Percentiles rank a stretch among this genome's conserved stretches.
phyloP scores from a whole-genome alignment of 2,888 invertebrate genomes.

The Lordiphosa andalusiaca region DNA sequence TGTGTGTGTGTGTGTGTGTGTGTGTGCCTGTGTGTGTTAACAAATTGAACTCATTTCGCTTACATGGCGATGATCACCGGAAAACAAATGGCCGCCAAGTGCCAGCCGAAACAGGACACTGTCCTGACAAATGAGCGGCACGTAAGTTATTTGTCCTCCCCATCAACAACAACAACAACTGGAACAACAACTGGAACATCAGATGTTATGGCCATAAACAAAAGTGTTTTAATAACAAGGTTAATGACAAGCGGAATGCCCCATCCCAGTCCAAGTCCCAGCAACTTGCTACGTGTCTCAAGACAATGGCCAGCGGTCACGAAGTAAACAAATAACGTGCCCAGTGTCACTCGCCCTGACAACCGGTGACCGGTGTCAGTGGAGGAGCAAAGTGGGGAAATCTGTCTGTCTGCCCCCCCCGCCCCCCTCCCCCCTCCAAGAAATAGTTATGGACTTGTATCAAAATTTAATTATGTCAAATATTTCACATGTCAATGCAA shows the following conservation, averaged over 20 bases:
- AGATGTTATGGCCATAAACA: slow-evolving; percentile 73
- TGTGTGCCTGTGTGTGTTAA: slow-evolving; percentile 33
- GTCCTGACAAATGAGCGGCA: slow-evolving; percentile 72
- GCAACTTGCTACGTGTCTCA: slow-evolving; percentile 48
- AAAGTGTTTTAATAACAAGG: slow-evolving; percentile 78
- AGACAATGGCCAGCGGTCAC: slow-evolving; percentile 36
- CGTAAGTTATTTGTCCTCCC: slow-evolving; percentile 75
- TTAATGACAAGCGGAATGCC: slow-evolving; percentile 77
- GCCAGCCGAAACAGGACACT: slow-evolving; percentile 27
- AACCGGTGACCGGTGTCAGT: slow-evolving; percentile 4
- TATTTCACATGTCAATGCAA: slow-evolving; percentile 75
- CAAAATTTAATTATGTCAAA: slow-evolving; percentile 78
- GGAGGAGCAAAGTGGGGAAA: slow-evolving; percentile 18
- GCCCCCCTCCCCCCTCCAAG: slow-evolving; percentile 12
- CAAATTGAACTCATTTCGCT: slow-evolving; percentile 72
- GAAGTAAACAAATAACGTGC: slow-evolving; percentile 45
- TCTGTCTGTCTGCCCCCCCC: slow-evolving; percentile 22
- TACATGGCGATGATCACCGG: slow-evolving; percentile 73
- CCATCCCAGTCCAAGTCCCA: slow-evolving; percentile 4
- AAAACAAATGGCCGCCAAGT: slow-evolving; percentile 66
- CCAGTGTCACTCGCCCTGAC: slow-evolving; percentile 42
- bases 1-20: slow-evolving; percentile 32
- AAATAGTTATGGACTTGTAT: slow-evolving; percentile 72
- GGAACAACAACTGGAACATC: slow-evolving; percentile 70
- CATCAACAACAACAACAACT: slow-evolving; percentile 9